Conservation (phyloP, 2,113 vertebrate genomes). For the Stomatorhinus ivindoensis region DNA sequence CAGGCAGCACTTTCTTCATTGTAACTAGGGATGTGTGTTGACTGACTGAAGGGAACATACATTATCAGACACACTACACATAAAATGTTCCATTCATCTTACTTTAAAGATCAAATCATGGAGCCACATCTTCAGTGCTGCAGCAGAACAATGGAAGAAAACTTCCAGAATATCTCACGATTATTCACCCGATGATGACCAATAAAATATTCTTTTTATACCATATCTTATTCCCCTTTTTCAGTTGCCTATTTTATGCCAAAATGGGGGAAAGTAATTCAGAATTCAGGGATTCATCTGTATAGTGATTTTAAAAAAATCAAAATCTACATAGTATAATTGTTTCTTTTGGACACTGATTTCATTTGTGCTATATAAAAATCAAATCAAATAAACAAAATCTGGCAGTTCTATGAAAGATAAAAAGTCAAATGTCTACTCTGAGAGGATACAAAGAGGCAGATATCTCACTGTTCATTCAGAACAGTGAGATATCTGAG, state of each 20-base stretch:
- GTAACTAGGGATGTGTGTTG: not conserved
- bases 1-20: not conserved
- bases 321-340: not conserved
- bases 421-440: not conserved
- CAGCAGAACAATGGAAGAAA: not conserved
- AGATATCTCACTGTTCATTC: not conserved
- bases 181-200: not conserved
- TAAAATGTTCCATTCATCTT: not conserved
- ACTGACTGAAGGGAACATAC: not conserved
- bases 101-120: not conserved
- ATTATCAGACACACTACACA: not conserved
- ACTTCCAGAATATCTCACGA: not conserved
- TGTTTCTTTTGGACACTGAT: not conserved
- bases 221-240: not conserved
- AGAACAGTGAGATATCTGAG: too few species aligned
- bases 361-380: not conserved
- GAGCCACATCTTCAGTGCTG: not conserved
- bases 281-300: not conserved
- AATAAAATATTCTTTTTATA: not conserved
- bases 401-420: not conserved
- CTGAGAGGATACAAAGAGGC: not conserved
- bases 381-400: not conserved
- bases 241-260: not conserved
- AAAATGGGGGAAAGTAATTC: not conserved
- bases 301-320: not conserved